Evolutionary conservation across 2,888 invertebrate species (phyloP).

Genomic region (Oasisia sp.): DNA sequence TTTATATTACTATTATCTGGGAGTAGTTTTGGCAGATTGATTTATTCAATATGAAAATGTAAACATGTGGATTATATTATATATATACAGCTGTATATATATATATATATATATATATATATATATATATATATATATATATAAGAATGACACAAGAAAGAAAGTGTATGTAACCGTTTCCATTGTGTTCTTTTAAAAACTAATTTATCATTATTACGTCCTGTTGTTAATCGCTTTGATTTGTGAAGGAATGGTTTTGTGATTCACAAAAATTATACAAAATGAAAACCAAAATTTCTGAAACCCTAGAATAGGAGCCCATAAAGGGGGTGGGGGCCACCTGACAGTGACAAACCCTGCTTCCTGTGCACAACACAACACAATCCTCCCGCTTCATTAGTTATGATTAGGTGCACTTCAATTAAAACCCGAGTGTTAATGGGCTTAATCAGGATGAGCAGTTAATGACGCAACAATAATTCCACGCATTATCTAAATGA

Average conservation of each 20-base stretch:
- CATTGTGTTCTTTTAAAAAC: too few relatives aligned
- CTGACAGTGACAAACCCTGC: background rate
- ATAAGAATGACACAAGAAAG: too few relatives aligned
- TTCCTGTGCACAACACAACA: background rate
- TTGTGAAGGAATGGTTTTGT: background rate
- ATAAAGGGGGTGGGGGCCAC: background rate
- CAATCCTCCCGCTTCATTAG: background rate
- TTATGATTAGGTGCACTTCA: constrained; percentile 3
- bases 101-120: too few relatives aligned
- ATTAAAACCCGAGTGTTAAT: constrained; percentile 9
- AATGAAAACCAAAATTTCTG: background rate
- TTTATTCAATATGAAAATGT: too few relatives aligned
- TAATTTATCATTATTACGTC: too few relatives aligned
- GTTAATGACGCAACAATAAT: background rate
- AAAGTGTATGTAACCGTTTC: too few relatives aligned
- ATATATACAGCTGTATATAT: too few relatives aligned
- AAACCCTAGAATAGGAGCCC: background rate
- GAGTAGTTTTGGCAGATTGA: background rate
- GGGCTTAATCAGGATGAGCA: background rate
- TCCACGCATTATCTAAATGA: background rate
- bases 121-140: too few relatives aligned
- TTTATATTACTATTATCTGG: background rate
- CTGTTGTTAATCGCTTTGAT: too few relatives aligned
- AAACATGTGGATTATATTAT: too few relatives aligned
- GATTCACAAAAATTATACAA: background rate